Conservation (phyloP, 2,113 vertebrate species). For the Clarias batrachus region DNA sequence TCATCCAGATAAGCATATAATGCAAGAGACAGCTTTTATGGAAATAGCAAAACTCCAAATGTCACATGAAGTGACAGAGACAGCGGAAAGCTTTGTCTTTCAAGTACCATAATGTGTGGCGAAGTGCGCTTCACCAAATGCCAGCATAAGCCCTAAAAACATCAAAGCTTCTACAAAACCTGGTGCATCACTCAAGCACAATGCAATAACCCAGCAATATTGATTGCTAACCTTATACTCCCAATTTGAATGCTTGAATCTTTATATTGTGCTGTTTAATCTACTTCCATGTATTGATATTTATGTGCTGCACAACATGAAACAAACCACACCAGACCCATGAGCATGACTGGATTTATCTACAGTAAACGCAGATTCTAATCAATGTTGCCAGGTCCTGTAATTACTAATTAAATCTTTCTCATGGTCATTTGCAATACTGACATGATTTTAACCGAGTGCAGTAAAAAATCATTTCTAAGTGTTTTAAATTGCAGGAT, state of each 20-base stretch:
- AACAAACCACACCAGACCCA: conserved; percentile 3
- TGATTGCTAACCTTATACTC: background rate
- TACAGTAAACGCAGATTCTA: background rate
- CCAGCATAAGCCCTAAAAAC: conserved; percentile 18
- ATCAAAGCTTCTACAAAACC: background rate
- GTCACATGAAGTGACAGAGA: conserved; percentile 22
- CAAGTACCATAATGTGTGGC: conserved; percentile 7
- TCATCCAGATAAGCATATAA: conserved; percentile 13
- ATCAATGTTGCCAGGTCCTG: background rate
- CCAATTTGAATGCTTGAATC: background rate
- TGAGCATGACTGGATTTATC: background rate
- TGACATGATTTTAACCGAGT: background rate
- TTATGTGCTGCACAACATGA: background rate
- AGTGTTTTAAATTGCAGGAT: background rate
- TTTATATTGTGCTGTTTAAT: background rate
- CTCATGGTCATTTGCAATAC: background rate
- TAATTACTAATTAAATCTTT: background rate
- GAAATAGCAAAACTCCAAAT: conserved; percentile 37
- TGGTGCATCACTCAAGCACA: conserved; percentile 6
- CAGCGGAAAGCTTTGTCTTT: conserved; percentile 29
- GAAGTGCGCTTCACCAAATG: conserved; percentile 30
- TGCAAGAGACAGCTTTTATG: conserved; percentile 18
- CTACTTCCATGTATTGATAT: conserved; percentile 10
- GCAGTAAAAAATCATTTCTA: background rate
- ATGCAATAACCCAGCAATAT: background rate